Evolutionary conservation across 2,888 invertebrate genomes (phyloP), one percentile per base, ranked within the genome.

Genomic region (Andrena chrysosceles): DNA sequence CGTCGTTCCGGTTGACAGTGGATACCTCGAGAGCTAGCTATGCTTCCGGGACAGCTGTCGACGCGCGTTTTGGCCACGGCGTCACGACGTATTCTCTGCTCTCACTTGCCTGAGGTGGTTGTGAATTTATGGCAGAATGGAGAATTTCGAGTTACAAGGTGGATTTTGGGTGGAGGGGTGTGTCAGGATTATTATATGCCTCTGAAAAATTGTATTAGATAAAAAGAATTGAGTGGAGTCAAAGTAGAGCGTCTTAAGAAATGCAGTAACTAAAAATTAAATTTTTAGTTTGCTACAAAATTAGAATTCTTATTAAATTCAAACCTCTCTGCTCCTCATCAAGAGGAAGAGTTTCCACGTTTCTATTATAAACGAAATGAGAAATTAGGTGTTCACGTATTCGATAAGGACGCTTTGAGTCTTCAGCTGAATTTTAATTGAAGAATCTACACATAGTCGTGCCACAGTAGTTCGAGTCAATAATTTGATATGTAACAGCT

Each of bases 1-100:
- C 26, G 60, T 56, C 70, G 56, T 56, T 73, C 49, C 81, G 81
- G 48, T 63, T 64, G 68, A 81, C 74, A 60, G 35, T 42, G 81
- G 60, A 73, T 66, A 81, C 74, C 81, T 81, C 73, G 63, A 68
- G 26, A 54, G 62, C 10, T 10, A n/a, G 35, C 48, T 63, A 16
- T 48, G 29, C 54, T 81, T 81, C 52, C 74, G 68, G 69, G 42
- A 49, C 81, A 74, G 73, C 68, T 81, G 81, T 66, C 79, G 33
- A 31, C 63, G 20, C 23, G 60, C n/a, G 63, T 72, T 62, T 67
- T 68, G 56, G 23, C 26, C 56, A 10, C 23, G 56, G 56, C 56
- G 56, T 56, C 10, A 26, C 26, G 56, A 56, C 56, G 23, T 56
- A 23, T 20, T 56, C 56, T 26, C 8, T 26, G 20, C 23, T 10